phyloP scores from a whole-genome alignment of 2,113 vertebrate genomes.

The Andinoacara biseriatus region DNA sequence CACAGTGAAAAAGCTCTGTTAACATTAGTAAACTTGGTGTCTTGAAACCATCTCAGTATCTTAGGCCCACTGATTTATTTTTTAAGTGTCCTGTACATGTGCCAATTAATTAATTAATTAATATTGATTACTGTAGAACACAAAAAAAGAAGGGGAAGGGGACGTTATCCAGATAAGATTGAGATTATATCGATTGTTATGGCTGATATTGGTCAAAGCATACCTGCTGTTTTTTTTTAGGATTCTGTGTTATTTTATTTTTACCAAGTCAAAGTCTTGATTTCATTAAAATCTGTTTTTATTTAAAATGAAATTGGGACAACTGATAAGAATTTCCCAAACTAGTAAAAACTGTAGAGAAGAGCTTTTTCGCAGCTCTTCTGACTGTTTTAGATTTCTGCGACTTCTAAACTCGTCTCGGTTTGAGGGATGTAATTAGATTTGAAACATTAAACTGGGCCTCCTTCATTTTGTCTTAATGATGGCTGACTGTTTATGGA shows the following conservation, averaged over 20 bases:
- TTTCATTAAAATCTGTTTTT: neutral
- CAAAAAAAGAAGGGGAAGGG: neutral
- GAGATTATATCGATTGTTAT: neutral
- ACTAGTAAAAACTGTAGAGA: neutral
- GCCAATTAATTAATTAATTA: neutral
- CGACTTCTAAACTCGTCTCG: too few relatives aligned
- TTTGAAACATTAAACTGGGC: too few relatives aligned
- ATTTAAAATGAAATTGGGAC: neutral
- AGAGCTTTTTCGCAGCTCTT: neutral
- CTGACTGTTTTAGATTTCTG: too few relatives aligned
- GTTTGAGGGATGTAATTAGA: too few relatives aligned
- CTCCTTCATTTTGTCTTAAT: too few relatives aligned
- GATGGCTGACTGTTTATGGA: too few relatives aligned
- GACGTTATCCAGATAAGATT: neutral
- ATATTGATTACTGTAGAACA: neutral
- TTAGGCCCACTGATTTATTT: too few relatives aligned
- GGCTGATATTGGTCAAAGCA: neutral
- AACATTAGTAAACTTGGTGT: too few relatives aligned
- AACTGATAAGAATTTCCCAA: neutral
- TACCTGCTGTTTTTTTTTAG: neutral
- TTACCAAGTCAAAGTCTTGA: neutral
- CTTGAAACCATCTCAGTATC: too few relatives aligned
- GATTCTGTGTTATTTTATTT: neutral
- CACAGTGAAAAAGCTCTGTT: too few relatives aligned
- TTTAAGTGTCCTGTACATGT: too few relatives aligned